A percentile compares a stretch with the other conserved stretches of the same genome.
These are phyloP conservation scores for Cottus gobio DNA, from an alignment of 2,113 vertebrate genomes.

Conservation along the genomic window DNA sequence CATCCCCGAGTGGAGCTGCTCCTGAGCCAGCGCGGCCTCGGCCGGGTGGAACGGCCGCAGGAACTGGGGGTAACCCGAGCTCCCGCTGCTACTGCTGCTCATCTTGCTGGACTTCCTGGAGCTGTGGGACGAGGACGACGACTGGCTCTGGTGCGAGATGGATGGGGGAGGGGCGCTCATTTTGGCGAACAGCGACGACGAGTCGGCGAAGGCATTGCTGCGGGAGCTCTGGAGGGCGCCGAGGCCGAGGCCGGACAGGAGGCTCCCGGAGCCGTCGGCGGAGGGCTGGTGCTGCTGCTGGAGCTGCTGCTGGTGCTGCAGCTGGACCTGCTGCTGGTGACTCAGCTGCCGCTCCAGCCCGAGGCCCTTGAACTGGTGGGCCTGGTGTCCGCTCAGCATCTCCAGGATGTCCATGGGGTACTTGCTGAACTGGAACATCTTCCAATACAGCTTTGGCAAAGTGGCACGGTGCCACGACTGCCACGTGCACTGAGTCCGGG, in stretches of 20 bases:
- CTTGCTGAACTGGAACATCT: conserved; percentile 88
- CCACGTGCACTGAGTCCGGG: conserved; percentile 28
- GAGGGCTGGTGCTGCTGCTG: conserved; percentile 84
- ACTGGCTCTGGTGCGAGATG: conserved; percentile 83
- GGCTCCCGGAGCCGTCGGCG: conserved; percentile 77
- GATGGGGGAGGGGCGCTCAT: conserved; percentile 83
- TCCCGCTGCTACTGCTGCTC: conserved; percentile 72
- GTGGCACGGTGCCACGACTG: conserved; percentile 44
- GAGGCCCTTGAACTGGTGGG: conserved; percentile 86
- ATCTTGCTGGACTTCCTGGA: conserved; percentile 87
- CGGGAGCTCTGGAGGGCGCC: conserved; percentile 82
- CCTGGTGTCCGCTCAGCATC: conserved; percentile 87
- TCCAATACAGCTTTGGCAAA: conserved; percentile 59
- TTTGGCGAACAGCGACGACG: conserved; percentile 84
- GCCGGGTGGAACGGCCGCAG: conserved; percentile 85
- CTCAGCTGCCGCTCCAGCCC: conserved; percentile 84
- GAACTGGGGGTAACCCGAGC: conserved; percentile 84
- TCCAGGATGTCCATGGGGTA: conserved; percentile 88
- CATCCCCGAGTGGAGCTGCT: conserved; percentile 85
- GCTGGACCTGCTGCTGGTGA: conserved; percentile 85
- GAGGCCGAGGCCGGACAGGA: conserved; percentile 83
- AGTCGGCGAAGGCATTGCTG: conserved; percentile 83
- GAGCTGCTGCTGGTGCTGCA: conserved; percentile 86
- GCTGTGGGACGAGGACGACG: conserved; percentile 81
- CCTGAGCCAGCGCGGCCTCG: conserved; percentile 84